Base-by-base conservation (phyloP, 2,113 vertebrate genomes). In the Toxotes jaculatrix region DNA sequence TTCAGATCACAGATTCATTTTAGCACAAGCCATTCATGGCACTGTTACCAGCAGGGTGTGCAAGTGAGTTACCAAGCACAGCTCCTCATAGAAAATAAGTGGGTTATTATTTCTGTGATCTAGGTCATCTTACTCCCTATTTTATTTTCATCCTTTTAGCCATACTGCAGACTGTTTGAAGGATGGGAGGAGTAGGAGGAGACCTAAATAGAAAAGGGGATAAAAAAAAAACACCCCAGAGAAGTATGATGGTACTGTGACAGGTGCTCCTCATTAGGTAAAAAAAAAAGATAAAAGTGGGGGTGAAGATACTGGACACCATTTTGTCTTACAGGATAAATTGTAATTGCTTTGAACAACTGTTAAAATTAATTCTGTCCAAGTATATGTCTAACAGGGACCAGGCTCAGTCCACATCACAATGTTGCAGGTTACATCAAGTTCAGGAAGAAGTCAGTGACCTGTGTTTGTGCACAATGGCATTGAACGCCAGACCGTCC, bases 381-480 rank as follows among this genome's bases (percentile, higher is more conserved):
- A 32, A 4, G 51, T 38, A 5, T 21, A 47, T 14, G 42, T 10
- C 34, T 65, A 77, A 85, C 34, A 65, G 34, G 21, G 31, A 19
- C 1, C 13, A n/a, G 13, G 16, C 76, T 68, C 38, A 43, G 14
- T 27, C 45, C 45, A 74, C 43, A 67, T 71, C 14, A 51, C 57
- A 38, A 43, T 68, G 53, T 65, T 77, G 67, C 5, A 66, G 3
- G 21, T 38, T 4, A 80, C 10, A 68, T 65, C 27, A 61, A 87
- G 62, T 75, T 53, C 61, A 79, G 34, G 65, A 72, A 74, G 61
- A 83, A 64, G 80, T 89, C 74, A 88, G n/a, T 93, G 92, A 98
- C 97, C 97, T 96, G 97, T 98, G 97, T 91, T 98, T 98, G 87
- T 98, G 97, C 34, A 98, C 96, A 0, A 98, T 97, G 86, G 97